These are phyloP conservation scores for Hylaea fasciaria DNA, from an alignment of 2,888 invertebrate species.

Conservation along the genomic window DNA sequence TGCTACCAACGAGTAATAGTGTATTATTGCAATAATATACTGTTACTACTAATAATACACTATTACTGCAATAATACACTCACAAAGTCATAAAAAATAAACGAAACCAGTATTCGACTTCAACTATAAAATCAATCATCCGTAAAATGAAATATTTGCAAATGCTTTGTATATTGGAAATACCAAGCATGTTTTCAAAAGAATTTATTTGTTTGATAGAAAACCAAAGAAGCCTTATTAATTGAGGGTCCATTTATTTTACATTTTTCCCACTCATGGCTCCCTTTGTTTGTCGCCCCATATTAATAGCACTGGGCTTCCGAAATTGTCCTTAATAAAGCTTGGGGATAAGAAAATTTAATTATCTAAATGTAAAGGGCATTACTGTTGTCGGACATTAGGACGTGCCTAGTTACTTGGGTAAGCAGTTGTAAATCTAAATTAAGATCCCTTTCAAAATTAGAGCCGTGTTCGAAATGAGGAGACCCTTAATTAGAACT, in stretches of 20 bases:
- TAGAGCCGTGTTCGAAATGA: conserved; percentile 29
- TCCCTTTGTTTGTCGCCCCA: conserved; percentile 27
- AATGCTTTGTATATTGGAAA: too few relatives aligned
- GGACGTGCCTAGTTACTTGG: conserved; percentile 37
- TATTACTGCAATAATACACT: too few relatives aligned
- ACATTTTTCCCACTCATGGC: background rate
- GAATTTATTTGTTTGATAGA: background rate
- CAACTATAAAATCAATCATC: too few relatives aligned
- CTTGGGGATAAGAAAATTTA: conserved; percentile 38
- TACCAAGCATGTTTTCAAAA: too few relatives aligned
- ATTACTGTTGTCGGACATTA: conserved; percentile 35
- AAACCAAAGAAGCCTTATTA: background rate
- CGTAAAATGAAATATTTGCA: too few relatives aligned
- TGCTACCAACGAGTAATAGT: too few relatives aligned
- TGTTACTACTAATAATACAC: too few relatives aligned
- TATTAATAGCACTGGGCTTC: conserved; percentile 31
- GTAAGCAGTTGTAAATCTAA: conserved; percentile 41
- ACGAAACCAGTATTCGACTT: too few relatives aligned
- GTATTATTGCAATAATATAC: too few relatives aligned
- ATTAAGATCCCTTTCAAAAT: conserved; percentile 35
- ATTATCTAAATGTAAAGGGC: conserved; percentile 39
- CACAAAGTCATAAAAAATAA: too few relatives aligned
- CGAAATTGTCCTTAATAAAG: conserved; percentile 30
- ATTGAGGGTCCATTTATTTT: background rate
- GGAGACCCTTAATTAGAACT: conserved; percentile 21